Conservation (phyloP, 2,888 invertebrate species). For the Polydrusus tereticollis region DNA sequence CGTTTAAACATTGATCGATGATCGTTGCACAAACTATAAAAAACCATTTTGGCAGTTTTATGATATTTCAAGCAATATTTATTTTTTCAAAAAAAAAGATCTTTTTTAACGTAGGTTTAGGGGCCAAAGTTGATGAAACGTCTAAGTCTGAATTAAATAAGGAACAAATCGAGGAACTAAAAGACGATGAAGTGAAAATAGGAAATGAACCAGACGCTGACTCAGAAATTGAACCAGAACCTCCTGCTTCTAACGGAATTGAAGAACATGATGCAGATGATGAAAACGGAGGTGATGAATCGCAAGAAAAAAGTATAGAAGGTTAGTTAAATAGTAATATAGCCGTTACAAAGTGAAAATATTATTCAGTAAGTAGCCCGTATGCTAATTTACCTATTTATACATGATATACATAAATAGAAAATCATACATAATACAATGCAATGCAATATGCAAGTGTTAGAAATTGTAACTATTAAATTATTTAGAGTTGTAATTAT, state of each 20-base stretch:
- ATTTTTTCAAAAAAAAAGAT: no score
- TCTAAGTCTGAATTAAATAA: slow-evolving; percentile 49
- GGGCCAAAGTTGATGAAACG: slow-evolving; percentile 45
- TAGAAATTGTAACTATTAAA: no score
- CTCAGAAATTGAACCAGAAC: slow-evolving; percentile 8
- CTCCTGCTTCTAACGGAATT: slow-evolving; percentile 9
- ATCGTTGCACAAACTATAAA: no score
- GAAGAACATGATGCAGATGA: slow-evolving; percentile 38
- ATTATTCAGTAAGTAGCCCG: background rate
- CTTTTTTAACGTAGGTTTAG: background rate
- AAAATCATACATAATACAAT: no score
- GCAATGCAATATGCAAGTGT: no score
- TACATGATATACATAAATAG: no score
- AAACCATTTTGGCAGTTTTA: no score
- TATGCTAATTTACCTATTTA: no score
- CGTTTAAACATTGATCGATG: no score
- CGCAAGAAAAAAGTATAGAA: slow-evolving; percentile 32
- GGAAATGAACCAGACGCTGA: slow-evolving; percentile 49
- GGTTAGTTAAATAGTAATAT: slow-evolving; percentile 4
- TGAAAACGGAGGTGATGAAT: slow-evolving; percentile 47
- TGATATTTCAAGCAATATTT: no score
- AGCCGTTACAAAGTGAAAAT: background rate
- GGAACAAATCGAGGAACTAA: slow-evolving; percentile 48
- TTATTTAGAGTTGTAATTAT: background rate
- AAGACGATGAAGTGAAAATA: slow-evolving; percentile 51